Evolutionary conservation across 2,888 invertebrate species (phyloP), one percentile per base, ranked within the genome.

Genomic region (Hoplodrina ambigua): DNA sequence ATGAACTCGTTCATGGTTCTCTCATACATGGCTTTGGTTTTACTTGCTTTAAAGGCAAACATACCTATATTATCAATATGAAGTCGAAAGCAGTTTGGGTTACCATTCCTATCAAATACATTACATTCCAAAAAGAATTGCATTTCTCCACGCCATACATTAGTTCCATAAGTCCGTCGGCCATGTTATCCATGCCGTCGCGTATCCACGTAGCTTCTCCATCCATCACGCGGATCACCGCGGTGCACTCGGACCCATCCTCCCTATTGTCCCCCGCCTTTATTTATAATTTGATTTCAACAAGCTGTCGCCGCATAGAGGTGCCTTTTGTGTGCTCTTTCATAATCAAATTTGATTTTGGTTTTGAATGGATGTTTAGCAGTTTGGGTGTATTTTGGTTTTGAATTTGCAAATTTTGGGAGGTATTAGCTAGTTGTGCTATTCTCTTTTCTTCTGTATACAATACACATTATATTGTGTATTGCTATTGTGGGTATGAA

Each of bases 241-340:
- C 78, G 65, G 68, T 69, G 79, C 77, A 75, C 71, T 78, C 69
- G 64, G 78, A 64, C 69, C 72, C 68, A 65, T 55, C 82, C 73
- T 75, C 83, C 74, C 79, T 64, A 81, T 83, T 85, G 82, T 85
- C 76, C 86, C 85, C 86, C 85, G 82, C 82, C 80, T 83, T 82
- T 83, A 84, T 89, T 89, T 90, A 91, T 92, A 92, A 93, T 92
- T 92, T 90, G 91, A 92, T 92, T 92, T 89, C 88, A 88, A 91
- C 92, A 91, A 91, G 92, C 92, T 91, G 92, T 89, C 90, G 85
- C 87, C 80, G 70, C 78, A 65, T 77, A 55, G 81, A 78, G 78
- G 77, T 75, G 78, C 72, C 75, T 78, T 78, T 81, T 83, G 82
- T 84, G 77, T 77, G 80, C 75, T 74, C 68, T 82, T 81, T 77